Base-by-base conservation (phyloP, 2,113 vertebrate genomes). In the Xiphophorus couchianus region DNA sequence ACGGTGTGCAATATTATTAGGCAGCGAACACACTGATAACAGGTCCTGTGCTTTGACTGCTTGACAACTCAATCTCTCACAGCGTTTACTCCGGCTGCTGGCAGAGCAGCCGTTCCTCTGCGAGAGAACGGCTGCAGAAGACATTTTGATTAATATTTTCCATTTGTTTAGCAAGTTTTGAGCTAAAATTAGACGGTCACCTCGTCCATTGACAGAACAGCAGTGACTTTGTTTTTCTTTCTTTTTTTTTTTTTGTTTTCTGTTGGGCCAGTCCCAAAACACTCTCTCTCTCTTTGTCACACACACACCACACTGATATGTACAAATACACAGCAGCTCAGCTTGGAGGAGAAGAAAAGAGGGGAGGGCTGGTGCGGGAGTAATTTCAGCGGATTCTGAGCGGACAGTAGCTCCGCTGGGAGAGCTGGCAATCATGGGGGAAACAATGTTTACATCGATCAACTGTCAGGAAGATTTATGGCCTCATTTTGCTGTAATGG, bases 371-470 rank as follows among this genome's bases (percentile, higher is more conserved):
- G 78, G 94, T 88, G 91, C 88, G 25, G 97, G 97, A 98, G 97
- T 95, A 96, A 97, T 98, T 98, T 96, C 95, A 94, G 95, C 93
- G 96, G 95, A 96, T 96, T 95, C 97, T 94, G 94, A 98, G 97
- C 95, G 97, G 97, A 98, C 97, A 97, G 97, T 96, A 96, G 94
- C 96, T 97, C 98, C 97, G 79, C 94, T 94, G 98, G 98, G 98
- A 99, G 95, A 95, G 94, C 97, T 97, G 96, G 97, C 97, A 99
- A 99, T 99, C 98, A 98, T 94, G 97, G 96, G 96, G 97, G 98
- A 99, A 99, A 99, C 98, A 99, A 99, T 99, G 98, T 99, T 99
- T 98, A 98, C 98, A 99, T 99, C 98, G 98, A 99, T 98, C 98
- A 99, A 96, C 98, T 99, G 98, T 99, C 98, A 98, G 91, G 95